Evolutionary conservation across 2,113 vertebrate genomes (phyloP).

Genomic region (Eublepharis macularius): DNA sequence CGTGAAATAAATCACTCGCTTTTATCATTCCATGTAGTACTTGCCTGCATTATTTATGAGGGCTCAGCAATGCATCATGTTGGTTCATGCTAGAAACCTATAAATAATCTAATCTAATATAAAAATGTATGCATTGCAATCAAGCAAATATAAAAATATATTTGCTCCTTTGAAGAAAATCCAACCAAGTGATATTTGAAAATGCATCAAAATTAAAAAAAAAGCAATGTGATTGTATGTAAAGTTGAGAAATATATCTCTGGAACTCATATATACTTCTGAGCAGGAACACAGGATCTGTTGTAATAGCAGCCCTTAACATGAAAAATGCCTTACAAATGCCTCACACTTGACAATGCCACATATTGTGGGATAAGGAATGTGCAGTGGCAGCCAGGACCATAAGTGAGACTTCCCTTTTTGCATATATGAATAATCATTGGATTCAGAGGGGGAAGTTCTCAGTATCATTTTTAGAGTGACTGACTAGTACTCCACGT

Average conservation of each 20-base stretch:
- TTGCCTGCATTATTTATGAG: conserved; percentile 64
- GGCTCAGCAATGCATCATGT: conserved; percentile 43
- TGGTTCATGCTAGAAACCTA: conserved; percentile 28
- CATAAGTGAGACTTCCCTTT: neutral
- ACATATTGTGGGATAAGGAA: neutral
- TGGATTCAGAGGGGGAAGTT: neutral
- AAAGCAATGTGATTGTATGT: conserved; percentile 14
- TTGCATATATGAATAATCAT: too few species aligned
- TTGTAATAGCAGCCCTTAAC: neutral
- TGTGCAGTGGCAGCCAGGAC: neutral
- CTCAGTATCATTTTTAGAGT: too few species aligned
- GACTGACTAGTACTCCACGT: too few species aligned
- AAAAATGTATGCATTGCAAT: conserved; percentile 44
- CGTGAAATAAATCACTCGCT: conserved; percentile 56
- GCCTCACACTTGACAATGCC: neutral
- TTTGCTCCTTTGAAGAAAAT: conserved; percentile 38
- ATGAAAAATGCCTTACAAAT: neutral
- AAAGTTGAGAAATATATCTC: conserved; percentile 13
- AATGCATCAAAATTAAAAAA: conserved; percentile 37
- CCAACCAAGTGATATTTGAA: conserved; percentile 33
- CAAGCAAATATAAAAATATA: conserved; percentile 26
- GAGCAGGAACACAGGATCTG: neutral
- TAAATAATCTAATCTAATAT: conserved; percentile 60
- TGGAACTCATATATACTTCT: neutral
- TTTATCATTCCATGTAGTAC: conserved; percentile 59